Conservation (phyloP, 2,113 vertebrate genomes). For the Ceyx margarethae region DNA sequence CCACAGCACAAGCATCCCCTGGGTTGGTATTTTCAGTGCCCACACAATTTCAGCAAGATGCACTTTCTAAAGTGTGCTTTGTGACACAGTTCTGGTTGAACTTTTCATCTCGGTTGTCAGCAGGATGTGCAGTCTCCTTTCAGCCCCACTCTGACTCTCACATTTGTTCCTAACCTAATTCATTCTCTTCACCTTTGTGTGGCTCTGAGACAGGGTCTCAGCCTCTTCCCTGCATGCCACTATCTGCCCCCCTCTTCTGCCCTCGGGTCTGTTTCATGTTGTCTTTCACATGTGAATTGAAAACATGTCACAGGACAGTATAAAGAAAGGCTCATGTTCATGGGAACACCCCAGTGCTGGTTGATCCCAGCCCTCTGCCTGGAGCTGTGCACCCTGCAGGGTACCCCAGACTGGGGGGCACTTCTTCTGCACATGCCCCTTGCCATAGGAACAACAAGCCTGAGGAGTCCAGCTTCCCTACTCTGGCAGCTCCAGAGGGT, state of each 20-base stretch:
- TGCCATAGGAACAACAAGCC: neutral
- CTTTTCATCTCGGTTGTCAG: neutral
- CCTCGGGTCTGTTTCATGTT: neutral
- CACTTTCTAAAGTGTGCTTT: neutral
- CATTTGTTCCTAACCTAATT: neutral
- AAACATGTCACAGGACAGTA: neutral
- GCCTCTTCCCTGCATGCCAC: neutral
- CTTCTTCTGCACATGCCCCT: neutral
- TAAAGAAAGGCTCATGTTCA: neutral
- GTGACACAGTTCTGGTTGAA: neutral
- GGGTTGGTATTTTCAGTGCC: neutral
- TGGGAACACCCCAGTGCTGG: neutral
- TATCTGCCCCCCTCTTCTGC: neutral
- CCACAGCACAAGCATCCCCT: neutral
- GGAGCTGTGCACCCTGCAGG: neutral
- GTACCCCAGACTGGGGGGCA: neutral
- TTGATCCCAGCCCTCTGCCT: neutral
- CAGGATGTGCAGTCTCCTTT: neutral
- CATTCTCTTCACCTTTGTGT: neutral
- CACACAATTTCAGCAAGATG: fast-evolving
- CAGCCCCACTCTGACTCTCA: neutral
- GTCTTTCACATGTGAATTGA: neutral
- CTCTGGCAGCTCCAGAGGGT: neutral
- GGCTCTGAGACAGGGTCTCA: neutral
- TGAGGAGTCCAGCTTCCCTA: neutral